A percentile compares a stretch with the other conserved stretches of the same genome.
These are phyloP conservation scores for Macrosiphum euphorbiae DNA, from an alignment of 2,888 invertebrate species.

Conservation along the genomic window DNA sequence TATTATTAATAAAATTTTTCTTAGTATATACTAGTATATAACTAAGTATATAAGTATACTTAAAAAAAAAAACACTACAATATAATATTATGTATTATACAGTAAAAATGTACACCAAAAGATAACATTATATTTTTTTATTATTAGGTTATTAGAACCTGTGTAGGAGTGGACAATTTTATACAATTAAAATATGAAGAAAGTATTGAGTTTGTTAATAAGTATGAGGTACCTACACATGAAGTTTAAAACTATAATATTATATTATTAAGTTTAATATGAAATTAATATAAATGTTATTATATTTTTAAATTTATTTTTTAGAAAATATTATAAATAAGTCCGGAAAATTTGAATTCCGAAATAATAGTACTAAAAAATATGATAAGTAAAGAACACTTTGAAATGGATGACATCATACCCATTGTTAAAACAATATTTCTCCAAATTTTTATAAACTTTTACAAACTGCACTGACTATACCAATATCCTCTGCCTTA, in stretches of 20 bases:
- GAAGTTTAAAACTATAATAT: not conserved
- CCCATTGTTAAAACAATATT: not conserved
- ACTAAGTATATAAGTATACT: not conserved
- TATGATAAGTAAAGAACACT: not conserved
- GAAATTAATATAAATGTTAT: not conserved
- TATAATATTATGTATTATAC: not conserved
- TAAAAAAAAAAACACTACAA: not conserved
- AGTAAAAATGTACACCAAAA: not conserved
- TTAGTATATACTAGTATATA: too few species aligned
- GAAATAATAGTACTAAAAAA: slow-evolving; percentile 6
- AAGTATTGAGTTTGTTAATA: slow-evolving; percentile 23
- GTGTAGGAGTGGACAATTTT: too few species aligned
- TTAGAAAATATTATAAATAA: not conserved
- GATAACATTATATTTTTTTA: not conserved
- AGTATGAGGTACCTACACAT: not conserved
- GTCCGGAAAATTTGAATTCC: not conserved
- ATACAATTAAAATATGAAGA: slow-evolving; percentile 22
- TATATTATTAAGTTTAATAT: not conserved
- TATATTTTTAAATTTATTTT: not conserved
- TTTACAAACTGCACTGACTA: too few species aligned
- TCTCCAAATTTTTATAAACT: too few species aligned
- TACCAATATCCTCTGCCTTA: too few species aligned
- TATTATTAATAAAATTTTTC: not conserved
- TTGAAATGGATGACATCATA: not conserved
- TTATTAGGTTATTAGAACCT: too few species aligned